Evolutionary conservation across 1,140 invertebrate species (phyloP).

Genomic region (Gryllus bimaculatus): DNA sequence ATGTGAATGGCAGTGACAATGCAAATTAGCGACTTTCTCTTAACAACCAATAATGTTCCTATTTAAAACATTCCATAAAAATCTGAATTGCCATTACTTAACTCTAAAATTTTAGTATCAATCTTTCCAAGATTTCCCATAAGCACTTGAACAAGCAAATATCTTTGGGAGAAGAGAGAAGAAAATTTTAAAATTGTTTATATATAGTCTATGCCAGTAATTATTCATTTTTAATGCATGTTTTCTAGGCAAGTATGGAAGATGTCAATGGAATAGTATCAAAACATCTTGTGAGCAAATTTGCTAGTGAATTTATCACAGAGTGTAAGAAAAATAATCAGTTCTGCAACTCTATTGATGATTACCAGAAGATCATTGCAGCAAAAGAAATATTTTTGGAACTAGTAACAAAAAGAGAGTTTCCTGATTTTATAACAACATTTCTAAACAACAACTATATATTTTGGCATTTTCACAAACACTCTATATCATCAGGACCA

Average conservation of each 20-base stretch:
- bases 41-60: no score
- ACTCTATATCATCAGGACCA: neutral
- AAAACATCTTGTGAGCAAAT: slow-evolving; percentile 35
- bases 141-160: no score
- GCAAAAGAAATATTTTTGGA: slow-evolving; percentile 45
- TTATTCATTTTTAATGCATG: neutral
- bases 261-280: slow-evolving; percentile 36
- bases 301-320: slow-evolving; percentile 29
- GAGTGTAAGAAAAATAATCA: slow-evolving; percentile 34
- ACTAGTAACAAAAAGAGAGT: slow-evolving; percentile 39
- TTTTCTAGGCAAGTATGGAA: slow-evolving; percentile 31
- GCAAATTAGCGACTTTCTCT: neutral
- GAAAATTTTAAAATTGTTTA: no score
- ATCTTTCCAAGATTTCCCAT: no score
- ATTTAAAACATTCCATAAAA: no score
- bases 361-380: slow-evolving; percentile 36
- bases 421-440: slow-evolving; percentile 48
- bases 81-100: no score
- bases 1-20: slow-evolving; percentile 6
- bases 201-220: neutral
- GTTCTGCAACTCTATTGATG: slow-evolving; percentile 28
- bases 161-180: no score
- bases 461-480: neutral
- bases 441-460: slow-evolving; percentile 39
- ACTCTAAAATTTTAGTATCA: no score